Percentiles rank a stretch among this genome's conserved stretches.
These are phyloP conservation scores for Tragelaphus strepsiceros DNA, from an alignment of 2,113 vertebrate species.

Conservation along the genomic window DNA sequence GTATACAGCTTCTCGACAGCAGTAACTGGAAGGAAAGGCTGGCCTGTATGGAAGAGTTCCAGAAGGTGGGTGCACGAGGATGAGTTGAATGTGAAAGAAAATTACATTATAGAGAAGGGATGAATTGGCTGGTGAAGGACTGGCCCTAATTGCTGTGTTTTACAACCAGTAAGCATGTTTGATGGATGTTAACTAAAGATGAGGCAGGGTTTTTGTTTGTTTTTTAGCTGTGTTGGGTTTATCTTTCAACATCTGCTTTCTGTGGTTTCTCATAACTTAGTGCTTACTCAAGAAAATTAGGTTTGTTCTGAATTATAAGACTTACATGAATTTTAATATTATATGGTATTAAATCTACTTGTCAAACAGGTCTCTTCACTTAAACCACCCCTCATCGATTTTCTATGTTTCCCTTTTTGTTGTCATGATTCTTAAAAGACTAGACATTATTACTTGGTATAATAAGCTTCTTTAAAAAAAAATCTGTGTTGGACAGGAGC, in stretches of 20 bases:
- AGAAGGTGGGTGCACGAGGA: slow-evolving; percentile 82
- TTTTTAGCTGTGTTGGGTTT: neutral
- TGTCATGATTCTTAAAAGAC: neutral
- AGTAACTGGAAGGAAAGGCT: slow-evolving; percentile 98
- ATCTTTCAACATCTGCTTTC: slow-evolving; percentile 7
- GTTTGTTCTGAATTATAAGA: slow-evolving; percentile 26
- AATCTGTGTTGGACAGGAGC: neutral
- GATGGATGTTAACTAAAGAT: neutral
- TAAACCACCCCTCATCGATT: neutral
- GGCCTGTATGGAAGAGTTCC: slow-evolving; percentile 98
- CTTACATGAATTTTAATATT: slow-evolving; percentile 45
- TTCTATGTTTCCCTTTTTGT: neutral
- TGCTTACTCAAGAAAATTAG: slow-evolving; percentile 7
- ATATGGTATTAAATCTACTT: slow-evolving; percentile 1
- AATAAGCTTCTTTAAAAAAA: neutral
- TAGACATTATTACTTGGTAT: neutral
- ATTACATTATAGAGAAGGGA: neutral
- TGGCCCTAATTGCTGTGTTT: neutral
- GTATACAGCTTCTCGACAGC: slow-evolving; percentile 93
- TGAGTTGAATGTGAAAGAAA: neutral
- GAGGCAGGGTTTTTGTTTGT: neutral
- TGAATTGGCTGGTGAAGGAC: neutral
- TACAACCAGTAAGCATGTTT: neutral
- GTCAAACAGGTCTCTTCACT: neutral
- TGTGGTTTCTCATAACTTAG: neutral